Percentiles rank a stretch among this genome's conserved stretches.
Conservation (phyloP, 2,888 invertebrate species). For the Xiphydria camelus region DNA sequence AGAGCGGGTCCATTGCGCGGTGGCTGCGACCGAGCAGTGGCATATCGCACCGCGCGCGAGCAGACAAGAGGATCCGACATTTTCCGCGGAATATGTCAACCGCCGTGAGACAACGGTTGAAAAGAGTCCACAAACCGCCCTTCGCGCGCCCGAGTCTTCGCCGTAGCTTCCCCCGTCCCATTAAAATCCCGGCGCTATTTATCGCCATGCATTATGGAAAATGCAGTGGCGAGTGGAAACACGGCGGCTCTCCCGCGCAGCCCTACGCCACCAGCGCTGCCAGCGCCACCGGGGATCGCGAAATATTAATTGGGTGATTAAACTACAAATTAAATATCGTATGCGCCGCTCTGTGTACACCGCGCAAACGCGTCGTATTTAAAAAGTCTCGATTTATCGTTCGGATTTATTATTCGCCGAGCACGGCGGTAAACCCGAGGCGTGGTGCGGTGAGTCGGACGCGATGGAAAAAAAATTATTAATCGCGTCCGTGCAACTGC, state of each 20-base stretch:
- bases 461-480: too few relatives aligned
- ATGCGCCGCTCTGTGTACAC: slow-evolving; percentile 14
- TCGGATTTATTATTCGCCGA: slow-evolving; percentile 34
- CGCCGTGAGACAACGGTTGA: slow-evolving; percentile 34
- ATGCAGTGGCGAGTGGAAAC: slow-evolving; percentile 28
- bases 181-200: slow-evolving; percentile 36
- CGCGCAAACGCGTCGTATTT: slow-evolving; percentile 12
- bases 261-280: slow-evolving; percentile 5
- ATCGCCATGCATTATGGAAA: slow-evolving; percentile 41
- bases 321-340: slow-evolving; percentile 47
- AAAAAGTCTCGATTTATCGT: slow-evolving; percentile 37
- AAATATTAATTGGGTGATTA: slow-evolving; percentile 50
- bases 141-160: too few relatives aligned
- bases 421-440: slow-evolving; percentile 3
- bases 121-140: slow-evolving; percentile 25
- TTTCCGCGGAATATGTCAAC: too few relatives aligned
- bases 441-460: too few relatives aligned
- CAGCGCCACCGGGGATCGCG: slow-evolving; percentile 23
- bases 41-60: too few relatives aligned
- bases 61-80: too few relatives aligned
- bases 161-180: too few relatives aligned
- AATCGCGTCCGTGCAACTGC: too few relatives aligned
- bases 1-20: too few relatives aligned
- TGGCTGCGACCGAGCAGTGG: too few relatives aligned
- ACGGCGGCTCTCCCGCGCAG: too few relatives aligned